phyloP scores from a whole-genome alignment of 92 coral and sea anemone genomes.

The Porites divaricata region DNA sequence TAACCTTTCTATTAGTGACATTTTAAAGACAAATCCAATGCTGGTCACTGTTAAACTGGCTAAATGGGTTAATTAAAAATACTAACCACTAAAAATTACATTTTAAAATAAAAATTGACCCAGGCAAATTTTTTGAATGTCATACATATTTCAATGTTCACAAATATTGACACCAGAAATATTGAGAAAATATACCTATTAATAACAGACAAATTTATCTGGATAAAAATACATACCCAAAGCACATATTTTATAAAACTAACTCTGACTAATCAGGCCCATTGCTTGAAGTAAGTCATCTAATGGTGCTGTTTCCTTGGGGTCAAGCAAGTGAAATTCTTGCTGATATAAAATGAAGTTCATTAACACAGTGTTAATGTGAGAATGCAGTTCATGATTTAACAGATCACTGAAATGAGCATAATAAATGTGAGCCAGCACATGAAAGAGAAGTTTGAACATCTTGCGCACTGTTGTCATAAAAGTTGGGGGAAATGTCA shows the following conservation, averaged over 20 bases:
- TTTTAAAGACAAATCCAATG: too few species aligned
- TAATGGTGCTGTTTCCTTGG: slow-evolving; percentile 93
- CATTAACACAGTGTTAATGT: slow-evolving; percentile 92
- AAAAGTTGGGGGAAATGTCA: slow-evolving; percentile 87
- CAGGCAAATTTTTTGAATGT: neutral
- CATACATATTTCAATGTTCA: neutral
- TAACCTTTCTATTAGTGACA: too few species aligned
- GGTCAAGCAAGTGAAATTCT: slow-evolving; percentile 86
- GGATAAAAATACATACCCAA: slow-evolving; percentile 34
- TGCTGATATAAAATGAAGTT: slow-evolving; percentile 86
- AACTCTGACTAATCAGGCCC: slow-evolving; percentile 71
- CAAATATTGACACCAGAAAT: slow-evolving; percentile 37
- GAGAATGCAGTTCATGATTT: slow-evolving; percentile 79
- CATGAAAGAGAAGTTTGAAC: slow-evolving; percentile 90
- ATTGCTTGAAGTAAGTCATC: slow-evolving; percentile 95
- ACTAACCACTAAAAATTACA: slow-evolving; percentile 18
- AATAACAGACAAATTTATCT: slow-evolving; percentile 21
- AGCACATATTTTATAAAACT: slow-evolving; percentile 50
- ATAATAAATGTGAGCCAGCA: slow-evolving; percentile 90
- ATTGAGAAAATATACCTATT: slow-evolving; percentile 28
- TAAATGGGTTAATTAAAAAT: slow-evolving; percentile 1
- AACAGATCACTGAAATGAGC: slow-evolving; percentile 89
- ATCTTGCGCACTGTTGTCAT: slow-evolving; percentile 87
- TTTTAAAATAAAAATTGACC: slow-evolving; percentile 17
- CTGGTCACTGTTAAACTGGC: too few species aligned